Evolutionary conservation across 23 tunicate genomes (phyloP).

Genomic region (Halocynthia aurantium): DNA sequence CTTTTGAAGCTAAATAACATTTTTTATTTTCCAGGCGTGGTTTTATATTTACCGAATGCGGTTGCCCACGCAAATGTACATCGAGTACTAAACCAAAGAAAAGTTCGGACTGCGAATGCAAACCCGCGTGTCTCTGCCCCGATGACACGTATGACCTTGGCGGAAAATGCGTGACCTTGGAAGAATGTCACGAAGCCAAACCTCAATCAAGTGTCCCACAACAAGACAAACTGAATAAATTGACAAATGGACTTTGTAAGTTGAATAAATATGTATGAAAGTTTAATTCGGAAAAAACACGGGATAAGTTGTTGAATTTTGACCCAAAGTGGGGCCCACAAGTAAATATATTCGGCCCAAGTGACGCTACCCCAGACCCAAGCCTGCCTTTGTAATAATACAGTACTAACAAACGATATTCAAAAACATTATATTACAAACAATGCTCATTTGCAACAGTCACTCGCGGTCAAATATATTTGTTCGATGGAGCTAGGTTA

Average conservation of each 20-base stretch:
- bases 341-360: conserved; percentile 3
- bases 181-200: conserved; percentile 33
- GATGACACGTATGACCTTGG: conserved; percentile 26
- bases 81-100: background rate
- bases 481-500: too few relatives aligned
- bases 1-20: background rate
- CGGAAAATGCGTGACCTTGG: conserved; percentile 32
- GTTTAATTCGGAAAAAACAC: background rate
- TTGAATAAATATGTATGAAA: background rate
- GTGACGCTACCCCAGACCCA: too few relatives aligned
- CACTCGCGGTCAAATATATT: too few relatives aligned
- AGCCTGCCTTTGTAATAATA: too few relatives aligned
- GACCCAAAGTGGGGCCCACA: too few relatives aligned
- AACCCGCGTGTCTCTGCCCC: conserved; percentile 47
- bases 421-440: background rate
- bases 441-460: too few relatives aligned
- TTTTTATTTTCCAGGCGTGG: conserved; percentile 18
- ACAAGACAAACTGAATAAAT: background rate
- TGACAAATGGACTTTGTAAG: conserved; percentile 6
- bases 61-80: conserved; percentile 30
- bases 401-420: too few relatives aligned
- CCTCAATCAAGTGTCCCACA: conserved; percentile 13
- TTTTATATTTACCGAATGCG: conserved; percentile 36
- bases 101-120: conserved; percentile 5
- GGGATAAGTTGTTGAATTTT: background rate